Evolutionary conservation across 2,888 invertebrate genomes (phyloP), one percentile per base, ranked within the genome.

Genomic region (Campoplex nolae): DNA sequence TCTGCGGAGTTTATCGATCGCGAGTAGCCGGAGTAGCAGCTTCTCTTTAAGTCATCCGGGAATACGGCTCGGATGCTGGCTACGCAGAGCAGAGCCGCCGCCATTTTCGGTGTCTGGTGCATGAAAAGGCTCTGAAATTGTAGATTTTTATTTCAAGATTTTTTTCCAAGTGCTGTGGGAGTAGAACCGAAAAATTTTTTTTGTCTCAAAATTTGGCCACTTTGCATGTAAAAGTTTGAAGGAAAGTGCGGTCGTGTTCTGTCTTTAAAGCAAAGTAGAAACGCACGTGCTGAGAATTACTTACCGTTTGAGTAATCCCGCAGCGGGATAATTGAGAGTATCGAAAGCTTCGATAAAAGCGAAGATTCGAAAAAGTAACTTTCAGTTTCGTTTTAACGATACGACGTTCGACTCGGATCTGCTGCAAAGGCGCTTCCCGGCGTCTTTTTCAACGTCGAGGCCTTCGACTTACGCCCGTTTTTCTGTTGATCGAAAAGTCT

Each of bases 31-130:
- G 91, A 93, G 91, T 93, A 92, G 92, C 93, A 93, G 93, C 92
- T 93, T 93, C 93, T 92, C 93, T 93, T 93, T 93, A 93, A 93
- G 93, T 93, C 91, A 92, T 93, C 93, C 92, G 90, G 91, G 91
- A 90, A 90, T 90, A 70, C 76, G 80, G 73, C 58, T 89, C 86
- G 92, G 90, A 89, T 91, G 90, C 90, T 90, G 89, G 90, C 84
- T 82, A 71, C 82, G 83, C 23, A 0, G 23, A 23, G 23, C 23
- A 23, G 23, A 23, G 23, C 23, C 23, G 85, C 74, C 81, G 88
- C 87, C 88, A 78, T 77, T 70, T 71, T 70, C 74, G 56, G 68
- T 67, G 18, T 62, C 13, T 16, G n/a, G 28, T 58, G 62, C n/a
- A 23, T 23, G 23, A 23, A 23, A 23, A 23, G 8, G 7, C 54